phyloP scores from a whole-genome alignment of 2,888 invertebrate genomes.

The Drosophila pseudotakahashii region DNA sequence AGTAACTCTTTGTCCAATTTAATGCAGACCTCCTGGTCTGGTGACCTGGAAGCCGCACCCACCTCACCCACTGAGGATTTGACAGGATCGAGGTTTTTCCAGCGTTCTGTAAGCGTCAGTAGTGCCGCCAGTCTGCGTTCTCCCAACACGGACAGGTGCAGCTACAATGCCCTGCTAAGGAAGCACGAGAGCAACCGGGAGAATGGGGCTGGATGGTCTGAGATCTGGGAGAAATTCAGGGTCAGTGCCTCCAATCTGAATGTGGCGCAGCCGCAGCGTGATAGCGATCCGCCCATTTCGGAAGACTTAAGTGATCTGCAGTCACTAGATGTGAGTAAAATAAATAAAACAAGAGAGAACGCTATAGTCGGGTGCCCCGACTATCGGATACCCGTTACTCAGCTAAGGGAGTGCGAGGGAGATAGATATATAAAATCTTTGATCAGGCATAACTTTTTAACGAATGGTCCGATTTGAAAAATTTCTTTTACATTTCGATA shows the following conservation, averaged over 20 bases:
- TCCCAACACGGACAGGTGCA: slow-evolving; percentile 78
- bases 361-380: too few relatives aligned
- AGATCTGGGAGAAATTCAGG: slow-evolving; percentile 86
- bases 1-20: slow-evolving; percentile 81
- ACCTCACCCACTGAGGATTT: slow-evolving; percentile 57
- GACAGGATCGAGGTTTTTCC: slow-evolving; percentile 52
- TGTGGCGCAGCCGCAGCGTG: slow-evolving; percentile 39
- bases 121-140: slow-evolving; percentile 79
- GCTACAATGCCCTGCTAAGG: slow-evolving; percentile 82
- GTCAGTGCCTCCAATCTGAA: slow-evolving; percentile 52
- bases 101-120: slow-evolving; percentile 82
- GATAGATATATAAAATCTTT: too few relatives aligned
- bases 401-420: too few relatives aligned
- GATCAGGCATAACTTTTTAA: too few relatives aligned
- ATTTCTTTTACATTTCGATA: too few relatives aligned
- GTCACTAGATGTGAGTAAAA: slow-evolving; percentile 58
- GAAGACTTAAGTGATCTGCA: slow-evolving; percentile 61
- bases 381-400: too few relatives aligned
- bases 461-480: too few relatives aligned
- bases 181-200: slow-evolving; percentile 82
- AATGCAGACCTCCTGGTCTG: slow-evolving; percentile 83
- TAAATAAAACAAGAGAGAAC: too few relatives aligned
- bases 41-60: slow-evolving; percentile 61
- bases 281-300: slow-evolving; percentile 32
- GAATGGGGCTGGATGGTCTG: slow-evolving; percentile 84